These are phyloP conservation scores for Eupithecia insigniata DNA, from an alignment of 2,888 invertebrate species.

Conservation along the genomic window DNA sequence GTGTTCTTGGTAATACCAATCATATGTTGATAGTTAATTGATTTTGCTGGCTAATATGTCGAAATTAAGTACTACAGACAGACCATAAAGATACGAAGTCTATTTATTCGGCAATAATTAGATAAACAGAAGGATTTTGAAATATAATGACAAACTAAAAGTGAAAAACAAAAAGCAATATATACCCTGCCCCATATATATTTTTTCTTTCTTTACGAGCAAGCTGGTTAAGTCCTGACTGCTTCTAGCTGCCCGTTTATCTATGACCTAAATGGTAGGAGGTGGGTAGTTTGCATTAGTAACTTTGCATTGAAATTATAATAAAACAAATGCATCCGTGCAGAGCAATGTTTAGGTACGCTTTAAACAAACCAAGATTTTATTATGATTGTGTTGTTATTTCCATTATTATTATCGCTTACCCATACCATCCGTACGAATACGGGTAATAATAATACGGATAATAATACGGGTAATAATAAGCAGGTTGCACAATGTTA, in stretches of 20 bases:
- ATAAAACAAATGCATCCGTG: background rate
- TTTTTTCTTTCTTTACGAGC: background rate
- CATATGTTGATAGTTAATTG: background rate
- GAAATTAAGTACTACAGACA: background rate
- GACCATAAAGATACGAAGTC: background rate
- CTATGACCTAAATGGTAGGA: background rate
- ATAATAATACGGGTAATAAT: constrained; percentile 13
- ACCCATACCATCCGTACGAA: constrained; percentile 10
- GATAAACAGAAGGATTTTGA: background rate
- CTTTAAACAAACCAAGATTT: background rate
- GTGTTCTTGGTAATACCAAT: constrained; percentile 1
- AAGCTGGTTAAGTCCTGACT: background rate
- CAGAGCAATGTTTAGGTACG: background rate
- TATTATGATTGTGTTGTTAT: background rate
- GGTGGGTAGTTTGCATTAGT: background rate
- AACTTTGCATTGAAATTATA: background rate
- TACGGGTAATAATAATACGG: constrained; percentile 20
- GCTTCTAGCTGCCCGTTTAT: background rate
- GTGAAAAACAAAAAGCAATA: background rate
- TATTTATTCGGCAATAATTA: background rate
- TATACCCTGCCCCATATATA: background rate
- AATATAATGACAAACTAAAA: background rate
- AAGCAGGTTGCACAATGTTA: background rate
- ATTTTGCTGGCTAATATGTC: background rate
- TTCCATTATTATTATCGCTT: background rate